These are phyloP conservation scores for Paramisgurnus dabryanus DNA, from an alignment of 2,113 vertebrate species.

Conservation along the genomic window DNA sequence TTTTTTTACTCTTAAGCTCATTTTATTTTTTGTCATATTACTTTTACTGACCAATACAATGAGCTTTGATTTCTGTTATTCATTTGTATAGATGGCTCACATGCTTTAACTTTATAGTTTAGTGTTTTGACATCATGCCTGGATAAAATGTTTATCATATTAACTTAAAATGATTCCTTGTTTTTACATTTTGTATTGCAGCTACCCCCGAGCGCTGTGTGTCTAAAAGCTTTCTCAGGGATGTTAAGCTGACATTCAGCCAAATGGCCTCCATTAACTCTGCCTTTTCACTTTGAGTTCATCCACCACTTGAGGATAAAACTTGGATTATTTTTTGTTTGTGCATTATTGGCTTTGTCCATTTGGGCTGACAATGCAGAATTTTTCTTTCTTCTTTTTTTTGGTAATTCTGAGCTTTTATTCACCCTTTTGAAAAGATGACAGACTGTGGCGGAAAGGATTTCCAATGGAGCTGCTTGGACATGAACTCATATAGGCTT, in stretches of 20 bases:
- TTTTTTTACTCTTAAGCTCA: too few relatives aligned
- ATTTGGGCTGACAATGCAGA: neutral
- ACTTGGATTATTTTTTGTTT: neutral
- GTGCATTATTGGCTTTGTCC: neutral
- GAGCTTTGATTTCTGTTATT: too few relatives aligned
- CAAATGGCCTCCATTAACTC: conserved; percentile 36
- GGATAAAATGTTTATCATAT: neutral
- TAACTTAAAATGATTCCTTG: neutral
- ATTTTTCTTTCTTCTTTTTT: neutral
- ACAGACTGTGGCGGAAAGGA: neutral
- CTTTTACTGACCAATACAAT: neutral
- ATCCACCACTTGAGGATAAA: too few relatives aligned
- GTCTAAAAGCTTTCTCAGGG: conserved; percentile 64
- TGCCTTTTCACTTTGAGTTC: conserved; percentile 11
- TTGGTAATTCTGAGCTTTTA: neutral
- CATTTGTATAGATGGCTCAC: too few relatives aligned
- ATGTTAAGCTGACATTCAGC: conserved; percentile 37
- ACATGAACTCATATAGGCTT: conserved; percentile 2
- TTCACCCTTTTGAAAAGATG: neutral
- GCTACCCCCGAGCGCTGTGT: conserved; percentile 71
- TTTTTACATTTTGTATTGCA: conserved; percentile 37
- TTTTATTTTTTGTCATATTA: too few relatives aligned
- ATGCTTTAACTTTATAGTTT: too few relatives aligned
- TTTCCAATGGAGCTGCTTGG: neutral
- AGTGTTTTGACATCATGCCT: neutral